Evolutionary conservation across 2,797 vertebrate species (phyloP), one percentile per base, ranked within the genome.

Genomic region (Knipowitschia caucasica): DNA sequence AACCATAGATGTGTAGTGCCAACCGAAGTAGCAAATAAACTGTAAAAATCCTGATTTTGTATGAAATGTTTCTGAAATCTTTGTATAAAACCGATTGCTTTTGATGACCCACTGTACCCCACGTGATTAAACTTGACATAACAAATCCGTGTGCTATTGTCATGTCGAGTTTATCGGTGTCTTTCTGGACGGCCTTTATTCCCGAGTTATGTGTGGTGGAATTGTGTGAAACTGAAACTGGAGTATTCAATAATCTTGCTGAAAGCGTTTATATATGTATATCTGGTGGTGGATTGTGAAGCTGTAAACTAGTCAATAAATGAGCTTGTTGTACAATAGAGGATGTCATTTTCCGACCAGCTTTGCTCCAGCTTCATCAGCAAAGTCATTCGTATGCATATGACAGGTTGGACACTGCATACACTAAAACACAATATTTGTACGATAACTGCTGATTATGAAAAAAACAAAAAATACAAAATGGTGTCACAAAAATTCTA

Each of bases 21-120:
- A 73, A 75, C 59, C 77, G 63, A 61, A 64, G 76, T 86, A 68
- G 78, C 62, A 61, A 73, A 81, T 25, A 39, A 67, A 78, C 53
- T 80, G 77, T 81, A 82, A 61, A 79, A 78, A 80, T 39, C 44
- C 60, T 72, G 62, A 73, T 86, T 87, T 85, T 86, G 69, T 86
- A 86, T 78, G 53, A 66, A 71, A 62, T 36, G 23, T 64, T 63
- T 68, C 57, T 43, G 36, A 58, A 59, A 70, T 60, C 53, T 78
- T 86, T 78, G 62, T 83, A 88, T 47, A 67, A 49, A 74, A 73
- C 44, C 49, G 80, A 47, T 60, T 75, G 63, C 69, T 80, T 83
- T 83, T 78, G 68, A 78, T 65, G 71, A 73, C 65, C 53, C 21
- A 63, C 71, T 47, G 62, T 69, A 73, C 70, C 59, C 71, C 69